phyloP scores from a whole-genome alignment of 2,797 vertebrate species.

The Mormyrus proboscirostris region DNA sequence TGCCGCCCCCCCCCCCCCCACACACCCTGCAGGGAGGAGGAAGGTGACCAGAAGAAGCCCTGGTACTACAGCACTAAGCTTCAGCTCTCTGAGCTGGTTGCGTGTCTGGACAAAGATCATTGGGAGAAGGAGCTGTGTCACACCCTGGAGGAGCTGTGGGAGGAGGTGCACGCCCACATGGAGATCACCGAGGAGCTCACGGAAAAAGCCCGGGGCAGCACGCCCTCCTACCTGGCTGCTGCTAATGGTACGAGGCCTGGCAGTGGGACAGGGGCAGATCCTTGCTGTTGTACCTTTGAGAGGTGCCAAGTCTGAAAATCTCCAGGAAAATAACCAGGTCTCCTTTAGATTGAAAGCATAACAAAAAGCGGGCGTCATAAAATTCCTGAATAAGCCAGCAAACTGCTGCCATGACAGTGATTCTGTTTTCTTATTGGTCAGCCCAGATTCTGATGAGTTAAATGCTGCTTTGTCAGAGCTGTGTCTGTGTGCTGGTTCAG shows the following conservation, averaged over 20 bases:
- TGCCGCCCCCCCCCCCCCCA: conserved; percentile 1
- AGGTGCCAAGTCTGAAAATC: neutral
- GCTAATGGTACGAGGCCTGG: conserved; percentile 71
- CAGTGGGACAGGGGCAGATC: neutral
- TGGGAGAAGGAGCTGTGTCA: conserved; percentile 87
- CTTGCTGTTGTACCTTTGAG: neutral
- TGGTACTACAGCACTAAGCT: conserved; percentile 97
- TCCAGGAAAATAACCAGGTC: neutral
- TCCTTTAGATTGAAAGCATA: neutral
- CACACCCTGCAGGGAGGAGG: conserved; percentile 73
- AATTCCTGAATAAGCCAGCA: neutral
- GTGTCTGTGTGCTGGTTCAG: neutral
- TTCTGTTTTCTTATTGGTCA: neutral
- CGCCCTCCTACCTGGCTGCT: conserved; percentile 84
- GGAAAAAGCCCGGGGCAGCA: conserved; percentile 86
- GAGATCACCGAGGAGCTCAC: conserved; percentile 90
- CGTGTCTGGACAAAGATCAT: conserved; percentile 78
- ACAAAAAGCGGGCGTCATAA: neutral
- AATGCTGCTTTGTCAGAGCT: neutral
- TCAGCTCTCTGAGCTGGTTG: conserved; percentile 83
- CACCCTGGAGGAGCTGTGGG: conserved; percentile 81
- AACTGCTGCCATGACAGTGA: neutral
- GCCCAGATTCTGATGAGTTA: neutral
- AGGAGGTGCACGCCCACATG: conserved; percentile 89
- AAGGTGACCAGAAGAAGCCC: conserved; percentile 87